Base-by-base conservation (phyloP, 2,888 invertebrate genomes). In the Rhyacophila evoluta region DNA sequence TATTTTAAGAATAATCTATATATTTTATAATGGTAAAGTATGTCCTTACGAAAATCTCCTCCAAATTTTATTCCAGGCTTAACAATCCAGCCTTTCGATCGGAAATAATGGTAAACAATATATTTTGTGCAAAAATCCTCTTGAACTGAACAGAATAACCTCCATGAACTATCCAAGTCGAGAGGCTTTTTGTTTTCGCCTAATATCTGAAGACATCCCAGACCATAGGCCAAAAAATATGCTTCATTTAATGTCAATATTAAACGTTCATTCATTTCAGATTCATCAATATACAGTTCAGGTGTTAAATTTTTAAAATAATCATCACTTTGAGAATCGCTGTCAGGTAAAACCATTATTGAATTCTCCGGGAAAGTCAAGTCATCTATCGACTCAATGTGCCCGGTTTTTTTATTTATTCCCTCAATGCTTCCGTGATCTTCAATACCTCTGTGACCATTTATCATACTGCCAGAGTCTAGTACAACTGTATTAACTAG, bases 1-100 rank as follows among this genome's bases (percentile, higher is more conserved):
- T 37, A 8, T 8, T 71, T 29, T 69, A 27, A 79, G 39, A 73
- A 76, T 11, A 79, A 67, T 33, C 4, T 28, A 0, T n/a, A n/a
- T n/a, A n/a, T n/a, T n/a, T n/a, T n/a, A n/a, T n/a, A n/a, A n/a
- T n/a, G 5, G 15, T 33, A 67, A 68, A 41, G 36, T 33, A 25
- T 82, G 89, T 93, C n/a, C 29, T 92, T 91, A 96, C 96, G 88
- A 87, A 92, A 97, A 86, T 97, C 94, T 3, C 95, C 95, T 72
- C 97, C 97, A 91, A 95, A 98, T 86, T 97, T 96, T 1, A 95
- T 88, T 41, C 97, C 98, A 74, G 95, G 91, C 86, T 95, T 97
- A 0, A 97, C 95, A 78, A 97, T 91, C 95, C 97, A 98, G 67
- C 96, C 96, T 86, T 95, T 95, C n/a, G 94, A 92, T 83, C 96